A percentile compares a stretch with the other conserved stretches of the same genome.
Conservation (phyloP, 2,888 invertebrate genomes). For the Ceratothoa steindachneri region DNA sequence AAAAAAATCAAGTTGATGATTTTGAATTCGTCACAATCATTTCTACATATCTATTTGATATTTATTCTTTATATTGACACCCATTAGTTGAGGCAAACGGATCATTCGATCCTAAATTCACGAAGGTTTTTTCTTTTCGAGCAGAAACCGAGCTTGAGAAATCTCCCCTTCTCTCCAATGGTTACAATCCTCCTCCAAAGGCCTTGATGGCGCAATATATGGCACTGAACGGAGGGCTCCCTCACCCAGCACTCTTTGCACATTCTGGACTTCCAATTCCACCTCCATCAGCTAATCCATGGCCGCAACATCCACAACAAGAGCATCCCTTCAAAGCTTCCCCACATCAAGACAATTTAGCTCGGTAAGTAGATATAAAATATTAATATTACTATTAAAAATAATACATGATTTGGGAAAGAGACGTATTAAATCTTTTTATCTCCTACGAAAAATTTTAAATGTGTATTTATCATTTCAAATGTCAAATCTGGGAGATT, state of each 20-base stretch:
- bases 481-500: no score
- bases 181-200: conserved; percentile 45
- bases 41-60: background rate
- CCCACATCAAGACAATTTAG: conserved; percentile 35
- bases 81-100: no score
- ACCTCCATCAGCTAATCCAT: conserved; percentile 37
- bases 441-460: no score
- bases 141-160: conserved; percentile 27
- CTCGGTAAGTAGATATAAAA: conserved; percentile 36
- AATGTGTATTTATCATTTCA: no score
- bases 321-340: conserved; percentile 41
- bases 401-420: background rate
- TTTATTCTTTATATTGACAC: background rate
- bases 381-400: background rate
- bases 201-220: conserved; percentile 47
- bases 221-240: conserved; percentile 46
- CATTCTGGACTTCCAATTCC: conserved; percentile 42
- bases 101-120: no score
- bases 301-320: conserved; percentile 36
- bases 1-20: no score
- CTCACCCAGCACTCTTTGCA: conserved; percentile 45
- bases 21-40: no score
- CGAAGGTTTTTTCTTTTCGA: no score
- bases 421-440: background rate
- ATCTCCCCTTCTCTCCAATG: conserved; percentile 42